A percentile compares a stretch with the other conserved stretches of the same genome.
Conservation (phyloP, 2,113 vertebrate species). For the Theristicus caerulescens region DNA sequence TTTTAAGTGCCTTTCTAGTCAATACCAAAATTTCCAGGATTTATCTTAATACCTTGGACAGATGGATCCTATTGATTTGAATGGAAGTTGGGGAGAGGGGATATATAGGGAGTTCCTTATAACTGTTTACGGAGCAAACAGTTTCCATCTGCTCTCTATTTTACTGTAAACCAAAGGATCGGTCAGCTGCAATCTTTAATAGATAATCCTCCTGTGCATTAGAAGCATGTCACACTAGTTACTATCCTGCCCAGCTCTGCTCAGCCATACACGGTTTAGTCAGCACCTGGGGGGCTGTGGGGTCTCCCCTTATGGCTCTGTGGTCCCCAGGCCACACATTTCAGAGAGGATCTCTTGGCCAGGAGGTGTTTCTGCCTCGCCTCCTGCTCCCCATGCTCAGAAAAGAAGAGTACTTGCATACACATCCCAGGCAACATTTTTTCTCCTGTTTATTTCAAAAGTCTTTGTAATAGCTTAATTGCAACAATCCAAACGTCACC, state of each 20-base stretch:
- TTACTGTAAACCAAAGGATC: neutral
- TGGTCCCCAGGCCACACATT: neutral
- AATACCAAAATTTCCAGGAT: neutral
- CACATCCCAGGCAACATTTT: neutral
- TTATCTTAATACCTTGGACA: slow-evolving; percentile 7
- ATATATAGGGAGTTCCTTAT: neutral
- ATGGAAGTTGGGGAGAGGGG: neutral
- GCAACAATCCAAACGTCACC: neutral
- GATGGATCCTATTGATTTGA: slow-evolving; percentile 29
- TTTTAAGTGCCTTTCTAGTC: neutral
- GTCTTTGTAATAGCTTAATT: slow-evolving; percentile 14
- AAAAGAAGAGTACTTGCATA: neutral
- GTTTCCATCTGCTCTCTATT: neutral
- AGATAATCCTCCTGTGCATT: neutral
- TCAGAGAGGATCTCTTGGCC: neutral
- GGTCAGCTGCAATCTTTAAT: neutral
- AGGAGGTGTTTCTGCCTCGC: neutral
- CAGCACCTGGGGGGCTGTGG: neutral
- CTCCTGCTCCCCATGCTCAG: neutral
- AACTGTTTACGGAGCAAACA: slow-evolving; percentile 17
- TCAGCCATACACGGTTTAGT: fast-evolving
- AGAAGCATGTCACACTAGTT: neutral
- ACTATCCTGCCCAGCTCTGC: neutral
- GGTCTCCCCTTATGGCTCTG: neutral
- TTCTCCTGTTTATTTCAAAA: slow-evolving; percentile 52